Percentiles rank a stretch among this genome's conserved stretches.
These are phyloP conservation scores for Gambelia wislizenii DNA, from an alignment of 2,797 vertebrate genomes.

Conservation along the genomic window DNA sequence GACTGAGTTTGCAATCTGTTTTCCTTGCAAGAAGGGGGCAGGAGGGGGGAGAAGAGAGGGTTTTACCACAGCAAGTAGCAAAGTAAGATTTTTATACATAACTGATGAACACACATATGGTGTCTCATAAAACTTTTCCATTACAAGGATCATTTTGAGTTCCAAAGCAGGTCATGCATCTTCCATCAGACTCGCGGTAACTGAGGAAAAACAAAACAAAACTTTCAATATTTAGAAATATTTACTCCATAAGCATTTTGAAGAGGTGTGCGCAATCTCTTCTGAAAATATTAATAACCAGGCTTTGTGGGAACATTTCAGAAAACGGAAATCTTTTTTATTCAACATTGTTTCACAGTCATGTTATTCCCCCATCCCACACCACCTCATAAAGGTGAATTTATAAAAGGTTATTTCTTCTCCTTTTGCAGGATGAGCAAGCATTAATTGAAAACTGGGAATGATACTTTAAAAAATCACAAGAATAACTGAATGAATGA, in stretches of 20 bases:
- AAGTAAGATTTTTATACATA: conserved; percentile 24
- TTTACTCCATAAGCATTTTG: neutral
- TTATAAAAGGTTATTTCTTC: neutral
- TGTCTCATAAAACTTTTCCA: conserved; percentile 20
- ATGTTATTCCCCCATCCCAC: fast-evolving
- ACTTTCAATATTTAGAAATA: neutral
- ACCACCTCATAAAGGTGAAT: neutral
- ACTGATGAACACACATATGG: conserved; percentile 40
- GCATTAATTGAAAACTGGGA: neutral
- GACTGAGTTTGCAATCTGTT: conserved; percentile 75
- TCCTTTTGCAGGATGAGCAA: neutral
- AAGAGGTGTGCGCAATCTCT: conserved; percentile 5
- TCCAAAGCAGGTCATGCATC: conserved; percentile 3
- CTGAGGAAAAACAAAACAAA: conserved; percentile 13
- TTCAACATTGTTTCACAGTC: neutral
- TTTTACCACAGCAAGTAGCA: conserved; percentile 41
- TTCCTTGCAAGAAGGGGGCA: conserved; percentile 21
- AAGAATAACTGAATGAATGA: neutral
- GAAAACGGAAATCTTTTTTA: neutral
- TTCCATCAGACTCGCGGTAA: conserved; percentile 15
- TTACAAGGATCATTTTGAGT: conserved; percentile 23
- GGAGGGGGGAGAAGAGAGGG: fast-evolving
- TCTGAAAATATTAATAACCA: conserved; percentile 23
- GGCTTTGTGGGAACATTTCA: neutral
- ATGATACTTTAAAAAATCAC: neutral